phyloP scores from a whole-genome alignment of 2,113 vertebrate species.

The Oceanites oceanicus region DNA sequence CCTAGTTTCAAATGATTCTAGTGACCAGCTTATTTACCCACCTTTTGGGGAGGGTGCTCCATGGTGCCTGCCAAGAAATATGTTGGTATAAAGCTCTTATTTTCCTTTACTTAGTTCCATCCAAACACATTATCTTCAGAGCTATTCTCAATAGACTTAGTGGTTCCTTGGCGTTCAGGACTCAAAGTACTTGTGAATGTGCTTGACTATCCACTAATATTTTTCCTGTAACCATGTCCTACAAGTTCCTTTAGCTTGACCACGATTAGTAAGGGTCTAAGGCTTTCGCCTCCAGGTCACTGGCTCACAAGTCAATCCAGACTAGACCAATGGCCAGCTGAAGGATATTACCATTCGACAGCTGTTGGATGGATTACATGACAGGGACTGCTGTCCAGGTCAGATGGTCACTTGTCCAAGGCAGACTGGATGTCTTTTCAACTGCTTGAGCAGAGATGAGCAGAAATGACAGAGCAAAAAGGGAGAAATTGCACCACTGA shows the following conservation, averaged over 20 bases:
- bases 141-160: neutral
- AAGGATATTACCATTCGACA: neutral
- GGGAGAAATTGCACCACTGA: neutral
- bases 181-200: neutral
- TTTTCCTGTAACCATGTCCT: neutral
- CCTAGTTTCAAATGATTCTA: neutral
- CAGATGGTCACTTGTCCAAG: neutral
- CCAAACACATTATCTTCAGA: neutral
- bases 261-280: fast-evolving
- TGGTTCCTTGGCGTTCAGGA: neutral
- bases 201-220: neutral
- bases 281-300: neutral
- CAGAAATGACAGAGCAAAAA: neutral
- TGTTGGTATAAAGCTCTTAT: neutral
- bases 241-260: neutral
- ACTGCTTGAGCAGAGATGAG: neutral
- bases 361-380: neutral
- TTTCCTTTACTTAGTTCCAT: neutral
- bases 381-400: neutral
- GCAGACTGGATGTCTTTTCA: neutral
- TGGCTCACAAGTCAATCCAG: neutral
- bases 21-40: neutral
- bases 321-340: neutral
- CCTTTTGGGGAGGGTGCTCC: neutral
- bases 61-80: neutral